Evolutionary conservation across 2,888 invertebrate genomes (phyloP), one percentile per base, ranked within the genome.

Genomic region (Eupithecia subumbrata): DNA sequence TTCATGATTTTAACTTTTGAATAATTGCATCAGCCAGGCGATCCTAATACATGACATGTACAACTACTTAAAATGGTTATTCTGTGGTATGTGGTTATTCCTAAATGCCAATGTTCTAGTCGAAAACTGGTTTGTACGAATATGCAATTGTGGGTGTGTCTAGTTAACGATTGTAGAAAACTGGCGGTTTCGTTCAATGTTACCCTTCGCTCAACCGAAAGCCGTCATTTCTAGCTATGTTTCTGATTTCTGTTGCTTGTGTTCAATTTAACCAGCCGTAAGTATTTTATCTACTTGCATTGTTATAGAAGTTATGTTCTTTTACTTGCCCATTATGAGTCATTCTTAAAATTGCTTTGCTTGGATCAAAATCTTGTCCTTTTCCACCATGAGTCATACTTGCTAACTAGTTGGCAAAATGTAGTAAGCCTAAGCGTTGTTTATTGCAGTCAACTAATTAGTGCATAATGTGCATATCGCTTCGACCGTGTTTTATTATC

Each of bases 81-180:
- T n/a, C n/a, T n/a, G n/a, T n/a, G n/a, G 2, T 11, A 1, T 9
- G 40, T 22, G 0, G 22, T 3, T 12, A 12, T 22, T 22, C 63
- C 56, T 12, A 69, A 71, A 72, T 72, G 18, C n/a, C 64, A 76
- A 73, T 70, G 40, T 48, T 64, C 63, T 52, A 72, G 22, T 34
- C 18, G 16, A 63, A 64, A 74, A 69, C 70, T 63, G 72, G 74
- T 77, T 72, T 63, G 25, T 40, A 48, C n/a, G 63, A 68, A 67
- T 72, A 68, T 73, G 48, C 68, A 73, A 43, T 45, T 68, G 74
- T 77, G 72, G 74, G 77, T 75, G 74, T 74, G 74, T 77, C 76
- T 66, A 52, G 40, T 71, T 52, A 45, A 30, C 56, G 37, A 60
- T 69, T 43, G 52, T 72, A 45, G 64, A 43, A 70, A 69, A 76